Evolutionary conservation across 2,113 vertebrate genomes (phyloP), one percentile per base, ranked within the genome.

Genomic region (Embiotoca jacksoni): DNA sequence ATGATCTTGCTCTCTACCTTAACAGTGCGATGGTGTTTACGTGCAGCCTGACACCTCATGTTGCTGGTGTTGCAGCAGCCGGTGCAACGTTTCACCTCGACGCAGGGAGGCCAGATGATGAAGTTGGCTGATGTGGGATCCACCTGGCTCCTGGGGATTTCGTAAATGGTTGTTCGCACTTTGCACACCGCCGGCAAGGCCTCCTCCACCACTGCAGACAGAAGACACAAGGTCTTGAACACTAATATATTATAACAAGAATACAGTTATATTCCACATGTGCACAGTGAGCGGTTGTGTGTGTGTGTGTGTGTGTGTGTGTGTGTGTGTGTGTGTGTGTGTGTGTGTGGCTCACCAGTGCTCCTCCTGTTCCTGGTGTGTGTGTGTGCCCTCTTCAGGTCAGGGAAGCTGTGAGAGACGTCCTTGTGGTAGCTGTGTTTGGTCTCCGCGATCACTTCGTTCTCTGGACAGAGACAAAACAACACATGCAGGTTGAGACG

Each of bases 101-200:
- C 97, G 1, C 98, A 99, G 1, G 97, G 96, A 0, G 98, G 98
- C 98, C 98, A 99, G 89, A 99, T 96, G 90, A 99, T 94, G 91
- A 99, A 99, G 91, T 99, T 99, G 82, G 97, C 97, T 0, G 98
- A 96, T 3, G 98, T 97, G 90, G 97, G 91, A 88, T 99, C 98
- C 46, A 99, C 97, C 94, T 97, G 96, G 89, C 97, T 97, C 84
- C 98, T 95, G 82, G 98, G 97, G 85, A 99, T 99, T 95, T 99
- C 98, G 0, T 98, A 99, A 78, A 98, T 96, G 80, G 96, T 95
- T 6, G 96, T 98, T 64, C 97, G 94, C 6, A 97, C 96, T 93
- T 98, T 98, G 82, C 98, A 98, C 80, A 94, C 92, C 0, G 97
- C 98, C 0, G 96, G 97, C 76, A 96, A 88, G 33, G 97, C 98